Evolutionary conservation across 2,797 vertebrate genomes (phyloP), one percentile per base, ranked within the genome.

Genomic region (Xerus rutilus): DNA sequence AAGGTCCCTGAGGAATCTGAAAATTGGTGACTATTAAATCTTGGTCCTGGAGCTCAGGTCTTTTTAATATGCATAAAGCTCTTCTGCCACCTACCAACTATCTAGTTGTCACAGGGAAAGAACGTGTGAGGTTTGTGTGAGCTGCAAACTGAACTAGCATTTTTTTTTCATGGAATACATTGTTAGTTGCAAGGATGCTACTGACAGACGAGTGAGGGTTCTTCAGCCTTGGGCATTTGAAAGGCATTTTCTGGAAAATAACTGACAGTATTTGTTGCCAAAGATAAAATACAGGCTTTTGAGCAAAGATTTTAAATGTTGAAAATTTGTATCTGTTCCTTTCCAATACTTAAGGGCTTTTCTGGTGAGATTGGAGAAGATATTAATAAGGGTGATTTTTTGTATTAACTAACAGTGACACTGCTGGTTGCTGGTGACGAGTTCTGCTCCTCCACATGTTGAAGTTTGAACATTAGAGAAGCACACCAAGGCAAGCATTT

Each of bases 241-340:
- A 45, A 59, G 72, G 54, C 12, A 74, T 35, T 72, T 89, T 91
- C 74, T 91, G 59, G 43, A 84, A 88, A 91, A 91, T 20, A 83
- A 74, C 25, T 54, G 23, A 35, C 21, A n/a, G 30, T 47, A 28
- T 92, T 67, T 86, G 20, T 47, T 94, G 49, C 49, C 49, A 74
- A 86, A 67, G 21, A 77, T 59, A 77, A 86, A 86, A 93, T 64
- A 62, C 20, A 73, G 49, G 43, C 47, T 86, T 93, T 65, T n/a
- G 65, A 67, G 43, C n/a, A 82, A 93, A 90, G 69, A 43, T 30
- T 49, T 17, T n/a, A 73, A 86, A 3, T 30, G 77, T 78, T 72
- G 12, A 74, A 93, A 86, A 79, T 20, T 39, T 72, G 11, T 32
- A 13, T 74, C 74, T 96, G 54, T 4, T 49, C 57, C 17, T 74